Conservation (phyloP, 1,140 invertebrate genomes). For the Drosophila willistoni region DNA sequence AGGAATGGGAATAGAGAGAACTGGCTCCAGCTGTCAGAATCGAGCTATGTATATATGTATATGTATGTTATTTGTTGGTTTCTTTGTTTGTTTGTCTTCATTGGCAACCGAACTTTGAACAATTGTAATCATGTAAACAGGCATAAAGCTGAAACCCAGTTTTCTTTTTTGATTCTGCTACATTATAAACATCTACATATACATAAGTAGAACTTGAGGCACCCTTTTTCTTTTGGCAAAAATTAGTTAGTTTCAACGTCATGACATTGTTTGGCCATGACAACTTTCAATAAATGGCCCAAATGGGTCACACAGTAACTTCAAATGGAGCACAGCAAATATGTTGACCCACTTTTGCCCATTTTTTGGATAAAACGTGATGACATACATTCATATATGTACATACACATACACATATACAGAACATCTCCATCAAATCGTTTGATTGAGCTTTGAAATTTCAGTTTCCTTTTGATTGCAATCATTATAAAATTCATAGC, state of each 20-base stretch:
- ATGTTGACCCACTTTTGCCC: constrained; percentile 41
- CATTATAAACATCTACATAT: background rate
- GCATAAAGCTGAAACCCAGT: background rate
- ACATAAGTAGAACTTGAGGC: background rate
- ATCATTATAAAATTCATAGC: constrained; percentile 15
- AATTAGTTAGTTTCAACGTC: background rate
- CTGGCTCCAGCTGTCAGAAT: constrained; percentile 56
- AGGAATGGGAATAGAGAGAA: background rate
- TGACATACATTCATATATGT: constrained; percentile 7
- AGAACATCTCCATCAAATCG: background rate
- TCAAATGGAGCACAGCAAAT: constrained; percentile 30
- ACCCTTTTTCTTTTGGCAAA: background rate
- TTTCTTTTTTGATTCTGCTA: constrained; percentile 3
- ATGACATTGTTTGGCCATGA: constrained; percentile 6
- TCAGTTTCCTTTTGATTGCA: background rate
- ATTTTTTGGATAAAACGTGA: background rate
- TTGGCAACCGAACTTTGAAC: constrained; percentile 29
- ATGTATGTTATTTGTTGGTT: background rate
- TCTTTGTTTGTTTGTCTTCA: constrained; percentile 17
- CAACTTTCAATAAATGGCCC: constrained; percentile 12
- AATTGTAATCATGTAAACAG: constrained; percentile 27
- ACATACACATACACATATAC: background rate
- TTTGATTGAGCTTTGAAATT: background rate
- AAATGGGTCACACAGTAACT: constrained; percentile 34
- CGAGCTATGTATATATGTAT: constrained; percentile 16